phyloP scores from a whole-genome alignment of 2,797 vertebrate genomes.

The Remorina albescens region DNA sequence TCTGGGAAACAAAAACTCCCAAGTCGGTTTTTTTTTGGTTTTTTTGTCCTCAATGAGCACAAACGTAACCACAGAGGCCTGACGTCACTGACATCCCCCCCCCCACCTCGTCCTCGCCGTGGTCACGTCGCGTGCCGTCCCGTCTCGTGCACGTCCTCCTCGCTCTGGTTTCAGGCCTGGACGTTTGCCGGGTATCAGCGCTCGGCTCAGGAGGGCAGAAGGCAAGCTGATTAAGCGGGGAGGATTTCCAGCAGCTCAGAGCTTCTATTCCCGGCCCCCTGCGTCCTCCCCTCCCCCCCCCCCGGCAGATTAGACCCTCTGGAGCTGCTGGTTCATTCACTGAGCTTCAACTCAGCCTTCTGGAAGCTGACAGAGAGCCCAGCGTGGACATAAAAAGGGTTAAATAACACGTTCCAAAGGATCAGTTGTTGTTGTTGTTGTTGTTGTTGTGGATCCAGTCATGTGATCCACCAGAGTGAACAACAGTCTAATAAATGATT shows the following conservation, averaged over 20 bases:
- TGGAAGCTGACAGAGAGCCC: no score
- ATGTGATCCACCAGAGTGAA: background rate
- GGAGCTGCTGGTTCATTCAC: slow-evolving; percentile 9
- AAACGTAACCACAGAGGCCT: background rate
- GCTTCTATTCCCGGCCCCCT: slow-evolving; percentile 71
- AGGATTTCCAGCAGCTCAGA: slow-evolving; percentile 73
- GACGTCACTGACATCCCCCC: no score
- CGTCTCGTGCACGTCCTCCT: background rate
- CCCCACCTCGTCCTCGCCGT: background rate
- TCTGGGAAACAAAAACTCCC: background rate
- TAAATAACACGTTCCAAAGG: background rate
- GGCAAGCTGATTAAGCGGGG: slow-evolving; percentile 72
- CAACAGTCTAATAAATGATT: background rate
- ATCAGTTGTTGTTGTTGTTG: no score
- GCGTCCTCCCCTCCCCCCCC: no score
- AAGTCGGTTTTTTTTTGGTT: background rate
- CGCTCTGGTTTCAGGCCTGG: background rate
- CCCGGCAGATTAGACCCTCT: slow-evolving; percentile 68
- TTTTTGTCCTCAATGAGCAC: background rate
- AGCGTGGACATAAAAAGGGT: background rate
- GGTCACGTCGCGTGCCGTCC: slow-evolving; percentile 4
- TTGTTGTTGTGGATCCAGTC: background rate
- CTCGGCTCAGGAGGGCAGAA: slow-evolving; percentile 55
- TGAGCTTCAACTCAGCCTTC: no score
- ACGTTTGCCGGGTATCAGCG: slow-evolving; percentile 5